Evolutionary conservation across 2,888 invertebrate genomes (phyloP), one percentile per base, ranked within the genome.

Genomic region (Octonoba sinensis): DNA sequence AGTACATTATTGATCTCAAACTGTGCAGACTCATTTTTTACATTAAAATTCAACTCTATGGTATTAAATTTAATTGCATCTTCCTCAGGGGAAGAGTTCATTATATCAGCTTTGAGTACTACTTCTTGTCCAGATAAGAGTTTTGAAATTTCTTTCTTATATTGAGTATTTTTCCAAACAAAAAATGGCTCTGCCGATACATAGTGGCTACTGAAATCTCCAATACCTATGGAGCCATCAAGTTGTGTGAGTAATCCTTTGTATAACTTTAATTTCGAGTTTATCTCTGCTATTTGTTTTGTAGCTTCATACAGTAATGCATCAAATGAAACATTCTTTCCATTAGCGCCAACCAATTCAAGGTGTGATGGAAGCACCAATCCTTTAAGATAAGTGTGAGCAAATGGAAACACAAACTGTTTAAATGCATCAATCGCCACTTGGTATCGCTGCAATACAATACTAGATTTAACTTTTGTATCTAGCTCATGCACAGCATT

Each of bases 331-430:
- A 36, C 8, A 36, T 36, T 36, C 8, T 8, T 36, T 8, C 11
- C 11, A 36, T 36, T 8, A 12, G 49, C 27, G 1, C 11, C 12
- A 4, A 44, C 36, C 0, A 56, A 3, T 18, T 60, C 36, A 2
- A 60, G 12, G 15, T 51, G 71, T 0, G 60, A 51, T 1, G 62
- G 71, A 4, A 62, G 60, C 49, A 15, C 12, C 4, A 47, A 27
- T 2, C 47, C 49, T 15, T 72, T 13, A 13, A 72, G 18, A 11
- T 72, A 72, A n/a, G 3, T 6, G 18, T 60, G 49, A 18, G 71
- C 62, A 16, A 60, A 72, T 6, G 71, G 71, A 51, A 72, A 72
- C 20, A 62, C 71, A 44, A 60, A 72, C 36, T 72, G 71, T 20
- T 36, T 72, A 6, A 72, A 72, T n/a, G 71, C 60, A 51, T 59